Evolutionary conservation across 2,113 vertebrate species (phyloP).

Genomic region (Cottus gobio): DNA sequence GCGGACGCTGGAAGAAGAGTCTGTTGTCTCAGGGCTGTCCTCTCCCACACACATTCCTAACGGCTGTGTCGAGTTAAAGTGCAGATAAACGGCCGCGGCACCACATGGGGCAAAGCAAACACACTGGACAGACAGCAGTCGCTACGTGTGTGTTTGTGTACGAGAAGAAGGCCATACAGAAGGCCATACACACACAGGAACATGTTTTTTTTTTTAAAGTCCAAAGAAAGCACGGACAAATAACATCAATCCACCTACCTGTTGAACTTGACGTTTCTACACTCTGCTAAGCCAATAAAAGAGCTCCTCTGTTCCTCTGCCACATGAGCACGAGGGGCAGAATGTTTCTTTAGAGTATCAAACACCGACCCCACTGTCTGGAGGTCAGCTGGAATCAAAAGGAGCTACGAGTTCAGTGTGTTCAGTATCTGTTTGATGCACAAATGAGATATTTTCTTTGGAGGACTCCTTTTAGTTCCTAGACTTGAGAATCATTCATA

Average conservation of each 20-base stretch:
- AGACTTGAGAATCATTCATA: neutral
- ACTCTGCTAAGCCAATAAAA: neutral
- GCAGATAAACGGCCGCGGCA: constrained; percentile 55
- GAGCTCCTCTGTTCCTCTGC: neutral
- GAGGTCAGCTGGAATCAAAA: neutral
- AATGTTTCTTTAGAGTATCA: neutral
- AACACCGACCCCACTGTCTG: neutral
- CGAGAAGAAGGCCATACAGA: neutral
- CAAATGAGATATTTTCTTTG: neutral
- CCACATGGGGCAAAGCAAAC: constrained; percentile 68
- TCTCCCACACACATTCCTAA: constrained; percentile 69
- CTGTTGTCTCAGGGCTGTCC: constrained; percentile 54
- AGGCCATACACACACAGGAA: neutral
- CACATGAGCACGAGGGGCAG: neutral
- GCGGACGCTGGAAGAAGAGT: constrained; percentile 53
- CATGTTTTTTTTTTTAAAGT: constrained; percentile 1
- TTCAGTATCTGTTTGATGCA: neutral
- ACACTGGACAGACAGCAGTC: constrained; percentile 34
- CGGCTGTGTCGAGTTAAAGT: constrained; percentile 55
- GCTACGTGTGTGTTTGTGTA: neutral
- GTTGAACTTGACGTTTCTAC: neutral
- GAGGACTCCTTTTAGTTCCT: neutral
- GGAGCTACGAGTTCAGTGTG: neutral
- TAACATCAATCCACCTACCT: constrained; percentile 40
- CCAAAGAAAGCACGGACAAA: constrained; percentile 14